Conservation (phyloP, 2,888 invertebrate species). For the Oegoconia quadripuncta region DNA sequence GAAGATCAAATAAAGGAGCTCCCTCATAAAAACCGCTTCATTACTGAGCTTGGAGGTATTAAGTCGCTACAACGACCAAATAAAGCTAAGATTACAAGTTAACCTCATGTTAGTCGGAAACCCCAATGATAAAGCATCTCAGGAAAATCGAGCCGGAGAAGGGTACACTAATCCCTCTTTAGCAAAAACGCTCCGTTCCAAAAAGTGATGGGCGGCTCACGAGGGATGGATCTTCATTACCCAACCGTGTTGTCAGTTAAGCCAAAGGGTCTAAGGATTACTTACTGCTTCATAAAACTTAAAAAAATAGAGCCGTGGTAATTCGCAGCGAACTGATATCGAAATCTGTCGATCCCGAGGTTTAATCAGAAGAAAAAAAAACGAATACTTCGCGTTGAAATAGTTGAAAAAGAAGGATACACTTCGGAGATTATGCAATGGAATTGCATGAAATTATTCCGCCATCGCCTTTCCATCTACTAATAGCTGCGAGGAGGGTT, state of each 20-base stretch:
- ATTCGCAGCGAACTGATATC: constrained; percentile 23
- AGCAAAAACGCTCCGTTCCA: constrained; percentile 78
- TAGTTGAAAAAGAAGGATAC: no score
- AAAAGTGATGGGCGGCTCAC: constrained; percentile 77
- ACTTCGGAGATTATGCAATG: no score
- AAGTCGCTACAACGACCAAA: constrained; percentile 70
- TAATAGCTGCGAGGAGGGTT: no score
- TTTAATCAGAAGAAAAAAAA: no score
- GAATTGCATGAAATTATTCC: no score
- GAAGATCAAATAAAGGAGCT: constrained; percentile 55
- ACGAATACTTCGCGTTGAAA: no score
- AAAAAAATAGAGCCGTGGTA: constrained; percentile 41
- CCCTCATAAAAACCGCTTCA: constrained; percentile 65
- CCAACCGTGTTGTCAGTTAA: constrained; percentile 73
- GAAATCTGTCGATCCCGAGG: no score
- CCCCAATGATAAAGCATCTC: constrained; percentile 78
- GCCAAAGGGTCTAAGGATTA: constrained; percentile 70
- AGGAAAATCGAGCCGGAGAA: constrained; percentile 71
- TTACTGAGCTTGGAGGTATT: constrained; percentile 66
- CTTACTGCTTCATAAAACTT: constrained; percentile 64
- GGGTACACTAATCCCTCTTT: constrained; percentile 78
- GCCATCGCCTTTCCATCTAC: no score
- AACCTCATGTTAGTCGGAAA: constrained; percentile 77
- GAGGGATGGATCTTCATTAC: constrained; percentile 75
- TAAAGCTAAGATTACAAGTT: constrained; percentile 79